A percentile compares a stretch with the other conserved stretches of the same genome.
phyloP scores from a whole-genome alignment of 2,888 invertebrate genomes.

The Morpho helenor region DNA sequence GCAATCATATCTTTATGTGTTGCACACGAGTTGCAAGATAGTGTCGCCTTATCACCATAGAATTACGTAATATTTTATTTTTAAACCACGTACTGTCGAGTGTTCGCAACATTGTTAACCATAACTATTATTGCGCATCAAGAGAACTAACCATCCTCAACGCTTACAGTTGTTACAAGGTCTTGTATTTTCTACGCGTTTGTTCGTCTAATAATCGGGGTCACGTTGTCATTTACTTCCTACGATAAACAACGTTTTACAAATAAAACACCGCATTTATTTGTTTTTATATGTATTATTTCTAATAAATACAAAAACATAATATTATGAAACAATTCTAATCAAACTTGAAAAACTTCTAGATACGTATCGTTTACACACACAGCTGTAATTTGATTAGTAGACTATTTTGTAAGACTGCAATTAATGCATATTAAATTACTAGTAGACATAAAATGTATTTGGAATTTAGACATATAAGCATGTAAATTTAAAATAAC shows the following conservation, averaged over 20 bases:
- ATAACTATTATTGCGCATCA: conserved; percentile 16
- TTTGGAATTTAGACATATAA: no score
- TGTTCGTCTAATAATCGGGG: conserved; percentile 18
- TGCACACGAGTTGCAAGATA: conserved; percentile 8
- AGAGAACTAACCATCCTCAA: conserved; percentile 48
- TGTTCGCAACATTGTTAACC: conserved; percentile 13
- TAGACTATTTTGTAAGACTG: no score
- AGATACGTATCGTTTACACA: no score
- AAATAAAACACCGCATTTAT: conserved; percentile 12
- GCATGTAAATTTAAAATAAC: no score
- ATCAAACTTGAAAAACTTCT: no score
- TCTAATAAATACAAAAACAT: no score
- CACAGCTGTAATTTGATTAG: no score
- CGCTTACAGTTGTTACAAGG: conserved; percentile 27
- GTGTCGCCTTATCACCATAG: conserved; percentile 5
- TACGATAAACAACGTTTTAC: conserved; percentile 24
- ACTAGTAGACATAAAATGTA: no score
- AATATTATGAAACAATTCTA: no score
- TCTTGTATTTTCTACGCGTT: conserved; percentile 27
- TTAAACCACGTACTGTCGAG: conserved; percentile 10
- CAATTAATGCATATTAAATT: no score
- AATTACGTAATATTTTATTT: conserved; percentile 19
- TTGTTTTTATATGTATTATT: neutral
- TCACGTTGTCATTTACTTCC: conserved; percentile 25
- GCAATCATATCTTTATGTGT: neutral